Conservation (phyloP, 2,797 vertebrate species). For the Pseudomugil tenellus region DNA sequence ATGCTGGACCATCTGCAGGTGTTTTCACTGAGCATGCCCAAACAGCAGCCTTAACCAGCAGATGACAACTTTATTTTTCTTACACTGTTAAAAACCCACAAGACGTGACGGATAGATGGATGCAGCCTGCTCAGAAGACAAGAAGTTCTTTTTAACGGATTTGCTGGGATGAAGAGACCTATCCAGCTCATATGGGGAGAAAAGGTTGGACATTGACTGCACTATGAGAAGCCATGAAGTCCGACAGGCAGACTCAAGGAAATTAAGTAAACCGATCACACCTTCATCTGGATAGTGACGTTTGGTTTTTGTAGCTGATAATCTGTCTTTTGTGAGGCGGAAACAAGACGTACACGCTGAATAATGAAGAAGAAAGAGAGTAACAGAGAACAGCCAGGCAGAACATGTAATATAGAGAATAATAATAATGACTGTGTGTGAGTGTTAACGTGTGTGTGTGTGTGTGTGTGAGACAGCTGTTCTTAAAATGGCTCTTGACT, state of each 20-base stretch:
- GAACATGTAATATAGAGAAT: conserved; percentile 25
- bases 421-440: conserved; percentile 33
- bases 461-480: conserved; percentile 60
- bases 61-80: neutral
- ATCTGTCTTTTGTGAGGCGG: neutral
- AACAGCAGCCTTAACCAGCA: neutral
- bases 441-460: conserved; percentile 34
- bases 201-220: too few relatives aligned
- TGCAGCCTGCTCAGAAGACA: too few relatives aligned
- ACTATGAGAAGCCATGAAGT: neutral
- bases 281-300: neutral
- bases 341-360: neutral
- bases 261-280: neutral
- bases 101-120: too few relatives aligned
- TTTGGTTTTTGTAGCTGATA: neutral
- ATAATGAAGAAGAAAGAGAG: conserved; percentile 5
- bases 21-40: neutral
- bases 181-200: too few relatives aligned
- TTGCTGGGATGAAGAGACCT: neutral
- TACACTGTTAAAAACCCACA: too few relatives aligned
- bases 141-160: too few relatives aligned
- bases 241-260: neutral
- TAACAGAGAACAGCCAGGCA: conserved; percentile 9
- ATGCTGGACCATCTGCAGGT: neutral
- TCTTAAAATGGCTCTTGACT: conserved; percentile 65